Evolutionary conservation across 2,797 vertebrate species (phyloP).

Genomic region (Anomalospiza imberbis): DNA sequence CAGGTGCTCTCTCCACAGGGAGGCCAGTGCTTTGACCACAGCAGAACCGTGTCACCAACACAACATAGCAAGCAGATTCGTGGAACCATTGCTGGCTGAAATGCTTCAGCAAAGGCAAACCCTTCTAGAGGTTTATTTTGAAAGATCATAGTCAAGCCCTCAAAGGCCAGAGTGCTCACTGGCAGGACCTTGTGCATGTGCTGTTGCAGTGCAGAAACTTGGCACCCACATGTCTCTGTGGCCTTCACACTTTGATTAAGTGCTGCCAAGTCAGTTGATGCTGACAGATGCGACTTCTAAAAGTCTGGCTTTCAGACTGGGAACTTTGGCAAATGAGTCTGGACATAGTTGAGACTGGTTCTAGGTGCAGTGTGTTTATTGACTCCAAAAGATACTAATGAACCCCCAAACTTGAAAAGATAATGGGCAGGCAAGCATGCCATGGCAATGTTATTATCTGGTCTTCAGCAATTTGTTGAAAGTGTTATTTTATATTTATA

Average conservation of each 20-base stretch:
- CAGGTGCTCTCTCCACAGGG: not conserved
- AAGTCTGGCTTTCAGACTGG: not conserved
- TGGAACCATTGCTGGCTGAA: not conserved
- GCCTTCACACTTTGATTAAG: not conserved
- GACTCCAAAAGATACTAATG: not conserved
- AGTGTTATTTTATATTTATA: not conserved
- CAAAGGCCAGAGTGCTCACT: not conserved
- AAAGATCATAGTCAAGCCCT: not conserved
- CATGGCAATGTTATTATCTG: not conserved
- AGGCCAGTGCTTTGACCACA: not conserved
- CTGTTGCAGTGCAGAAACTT: not conserved
- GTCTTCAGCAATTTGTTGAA: not conserved
- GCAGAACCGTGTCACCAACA: fast-evolving
- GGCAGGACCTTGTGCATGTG: not conserved
- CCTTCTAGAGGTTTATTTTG: not conserved
- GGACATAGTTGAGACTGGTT: not conserved
- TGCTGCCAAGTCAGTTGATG: not conserved
- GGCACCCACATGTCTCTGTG: fast-evolving
- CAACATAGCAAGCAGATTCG: fast-evolving
- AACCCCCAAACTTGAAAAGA: not conserved
- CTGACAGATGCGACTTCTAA: not conserved
- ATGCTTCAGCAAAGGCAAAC: not conserved
- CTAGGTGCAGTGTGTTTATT: not conserved
- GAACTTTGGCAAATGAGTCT: not conserved
- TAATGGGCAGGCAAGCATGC: not conserved